Base-by-base conservation (phyloP, 2,797 vertebrate species). In the Chromis chromis region DNA sequence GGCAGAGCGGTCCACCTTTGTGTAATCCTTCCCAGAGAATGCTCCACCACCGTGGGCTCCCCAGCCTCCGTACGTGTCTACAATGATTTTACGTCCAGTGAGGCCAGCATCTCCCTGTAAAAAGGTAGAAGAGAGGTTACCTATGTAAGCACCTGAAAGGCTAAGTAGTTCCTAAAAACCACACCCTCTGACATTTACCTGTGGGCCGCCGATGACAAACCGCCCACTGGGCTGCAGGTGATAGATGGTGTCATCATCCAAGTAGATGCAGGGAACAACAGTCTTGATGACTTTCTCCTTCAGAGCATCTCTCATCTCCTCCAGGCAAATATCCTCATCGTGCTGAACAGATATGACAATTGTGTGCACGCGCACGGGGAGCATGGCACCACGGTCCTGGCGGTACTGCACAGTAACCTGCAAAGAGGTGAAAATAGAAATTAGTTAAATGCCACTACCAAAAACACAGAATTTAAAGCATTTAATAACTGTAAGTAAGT, bases 11-110 rank as follows among this genome's bases (percentile, higher is more conserved):
- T 99, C 98, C 88, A 99, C 98, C 76, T 99, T 99, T 13, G 97
- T 99, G 92, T 99, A 99, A 88, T 99, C 98, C 86, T 99, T 99
- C 55, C 98, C 98, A 49, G 98, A 99, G 88, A 99, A 99, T 44
- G 98, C 97, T 0, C 98, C 98, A 0, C 98, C 98, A 0, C 98
- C 98, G 0, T 99, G 98, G 39, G 97, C 98, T 24, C 98, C 98
- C 98, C 98, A 98, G 49, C 98, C 98, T 0, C 98, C 98, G 0
- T 99, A 99, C 0, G 98, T 99, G 86, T 99, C 98, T 39, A 99
- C 97, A 17, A 99, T 99, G 76, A 99, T 99, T 86, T 99, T 99
- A 4, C 98, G 96, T 6, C 98, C 98, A 0, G 98, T 99, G 81
- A 99, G 93, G 3, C 98, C 98, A 10, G 98, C 98, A 27, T 99